Evolutionary conservation across 2,888 invertebrate genomes (phyloP).

Genomic region (Callyntrura guangdongensis): DNA sequence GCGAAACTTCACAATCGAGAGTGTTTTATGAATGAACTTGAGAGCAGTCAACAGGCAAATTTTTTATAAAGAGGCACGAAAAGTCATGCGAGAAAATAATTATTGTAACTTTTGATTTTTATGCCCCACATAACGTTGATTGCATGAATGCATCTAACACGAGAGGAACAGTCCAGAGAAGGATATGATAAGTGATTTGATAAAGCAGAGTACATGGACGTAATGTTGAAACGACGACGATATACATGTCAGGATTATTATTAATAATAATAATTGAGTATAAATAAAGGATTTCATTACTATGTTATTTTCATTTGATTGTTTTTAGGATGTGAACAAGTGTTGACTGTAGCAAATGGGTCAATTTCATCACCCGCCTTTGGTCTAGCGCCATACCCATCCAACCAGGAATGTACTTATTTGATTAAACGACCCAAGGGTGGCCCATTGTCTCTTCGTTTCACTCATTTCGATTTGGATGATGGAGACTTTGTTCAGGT

Average conservation of each 20-base stretch:
- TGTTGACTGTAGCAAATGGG: constrained; percentile 93
- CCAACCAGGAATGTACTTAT: constrained; percentile 96
- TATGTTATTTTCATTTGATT: constrained; percentile 47
- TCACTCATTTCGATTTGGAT: constrained; percentile 95
- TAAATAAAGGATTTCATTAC: background rate
- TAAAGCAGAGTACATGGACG: background rate
- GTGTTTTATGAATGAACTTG: constrained; percentile 56
- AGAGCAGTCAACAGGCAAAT: constrained; percentile 1
- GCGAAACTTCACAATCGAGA: constrained; percentile 5
- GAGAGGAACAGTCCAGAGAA: background rate
- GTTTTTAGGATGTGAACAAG: constrained; percentile 93
- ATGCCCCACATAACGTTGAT: constrained; percentile 14
- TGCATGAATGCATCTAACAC: constrained; percentile 1
- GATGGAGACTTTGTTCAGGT: constrained; percentile 95
- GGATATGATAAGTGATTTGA: background rate
- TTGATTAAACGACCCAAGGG: constrained; percentile 94
- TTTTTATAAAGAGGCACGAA: constrained; percentile 26
- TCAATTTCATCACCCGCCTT: constrained; percentile 96
- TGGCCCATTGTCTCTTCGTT: constrained; percentile 94
- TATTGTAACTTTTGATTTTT: constrained; percentile 53
- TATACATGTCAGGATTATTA: background rate
- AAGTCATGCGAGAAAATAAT: constrained; percentile 16
- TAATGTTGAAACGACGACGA: background rate
- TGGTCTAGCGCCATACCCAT: constrained; percentile 94
- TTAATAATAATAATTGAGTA: too few species aligned